phyloP scores from a whole-genome alignment of 2,113 vertebrate species.

The Gobiocypris rarus region DNA sequence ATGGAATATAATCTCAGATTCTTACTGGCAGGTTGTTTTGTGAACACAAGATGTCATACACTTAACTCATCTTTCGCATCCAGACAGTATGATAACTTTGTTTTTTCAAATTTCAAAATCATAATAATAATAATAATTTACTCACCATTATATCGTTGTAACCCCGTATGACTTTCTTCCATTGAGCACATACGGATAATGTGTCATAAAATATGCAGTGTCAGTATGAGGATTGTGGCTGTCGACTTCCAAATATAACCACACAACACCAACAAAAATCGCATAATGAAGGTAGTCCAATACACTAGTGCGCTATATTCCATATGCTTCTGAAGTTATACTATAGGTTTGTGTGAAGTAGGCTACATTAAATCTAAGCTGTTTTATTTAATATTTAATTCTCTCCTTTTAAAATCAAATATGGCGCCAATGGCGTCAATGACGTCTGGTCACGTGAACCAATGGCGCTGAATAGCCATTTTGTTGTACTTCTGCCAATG shows the following conservation, averaged over 20 bases:
- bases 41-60: background rate
- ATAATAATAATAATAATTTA: background rate
- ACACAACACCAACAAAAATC: background rate
- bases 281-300: background rate
- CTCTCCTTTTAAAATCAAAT: background rate
- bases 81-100: background rate
- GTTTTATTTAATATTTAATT: background rate
- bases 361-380: background rate
- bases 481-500: background rate
- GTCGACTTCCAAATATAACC: background rate
- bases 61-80: too few species aligned
- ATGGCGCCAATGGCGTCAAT: background rate
- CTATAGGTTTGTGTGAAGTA: background rate
- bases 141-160: background rate
- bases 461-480: background rate
- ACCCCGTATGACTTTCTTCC: background rate
- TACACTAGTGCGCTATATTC: background rate
- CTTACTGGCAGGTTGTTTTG: too few species aligned
- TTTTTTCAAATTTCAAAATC: too few species aligned
- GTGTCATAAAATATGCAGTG: background rate
- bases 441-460: background rate
- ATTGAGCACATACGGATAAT: background rate
- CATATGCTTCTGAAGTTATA: background rate
- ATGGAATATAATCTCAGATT: too few species aligned
- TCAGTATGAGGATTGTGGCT: background rate